These are phyloP conservation scores for Uria lomvia DNA, from an alignment of 2,113 vertebrate species.

Conservation along the genomic window DNA sequence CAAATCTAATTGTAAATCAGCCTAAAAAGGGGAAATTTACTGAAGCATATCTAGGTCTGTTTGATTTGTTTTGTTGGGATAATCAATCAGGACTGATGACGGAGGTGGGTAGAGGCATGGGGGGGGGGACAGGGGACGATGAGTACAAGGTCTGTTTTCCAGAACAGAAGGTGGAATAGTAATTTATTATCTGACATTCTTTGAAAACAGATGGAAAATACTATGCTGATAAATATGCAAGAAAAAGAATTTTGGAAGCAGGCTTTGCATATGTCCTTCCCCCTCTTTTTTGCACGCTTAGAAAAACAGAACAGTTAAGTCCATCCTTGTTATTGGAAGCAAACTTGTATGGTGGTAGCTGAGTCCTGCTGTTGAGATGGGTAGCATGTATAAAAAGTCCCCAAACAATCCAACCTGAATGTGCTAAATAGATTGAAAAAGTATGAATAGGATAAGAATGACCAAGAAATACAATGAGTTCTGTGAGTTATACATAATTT, in stretches of 20 bases:
- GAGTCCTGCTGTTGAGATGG: neutral
- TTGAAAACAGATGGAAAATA: conserved; percentile 49
- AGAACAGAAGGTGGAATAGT: conserved; percentile 46
- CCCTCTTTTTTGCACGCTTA: neutral
- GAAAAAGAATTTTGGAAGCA: neutral
- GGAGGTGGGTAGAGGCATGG: neutral
- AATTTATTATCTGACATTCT: conserved; percentile 34
- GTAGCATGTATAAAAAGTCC: neutral
- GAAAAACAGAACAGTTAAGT: neutral
- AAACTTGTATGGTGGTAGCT: neutral
- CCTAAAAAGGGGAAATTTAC: neutral
- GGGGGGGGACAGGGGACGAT: neutral
- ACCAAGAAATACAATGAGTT: neutral
- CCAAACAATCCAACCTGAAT: neutral
- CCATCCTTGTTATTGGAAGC: neutral
- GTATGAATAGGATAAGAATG: neutral
- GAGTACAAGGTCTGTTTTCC: neutral
- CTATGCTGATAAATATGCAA: neutral
- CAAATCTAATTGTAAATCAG: neutral
- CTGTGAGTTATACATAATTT: neutral
- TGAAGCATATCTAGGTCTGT: conserved; percentile 31
- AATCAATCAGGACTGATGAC: conserved; percentile 21
- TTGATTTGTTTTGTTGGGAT: conserved; percentile 42
- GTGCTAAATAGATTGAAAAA: neutral
- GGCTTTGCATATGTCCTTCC: neutral